Conservation (phyloP, 2,888 invertebrate genomes). For the Acanthosepion pharaonis region DNA sequence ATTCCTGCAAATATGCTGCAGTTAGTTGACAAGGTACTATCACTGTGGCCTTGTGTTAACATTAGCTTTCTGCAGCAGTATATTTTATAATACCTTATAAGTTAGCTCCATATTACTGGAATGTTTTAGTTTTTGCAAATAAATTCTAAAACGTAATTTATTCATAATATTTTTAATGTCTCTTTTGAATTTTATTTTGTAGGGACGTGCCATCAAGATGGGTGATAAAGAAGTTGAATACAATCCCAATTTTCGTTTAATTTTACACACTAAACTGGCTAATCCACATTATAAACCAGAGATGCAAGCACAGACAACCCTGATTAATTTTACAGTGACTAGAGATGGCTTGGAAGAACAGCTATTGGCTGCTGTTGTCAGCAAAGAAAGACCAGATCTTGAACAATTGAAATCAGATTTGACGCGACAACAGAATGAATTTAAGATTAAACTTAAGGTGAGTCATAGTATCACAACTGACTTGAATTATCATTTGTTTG, state of each 20-base stretch:
- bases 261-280: conserved; percentile 94
- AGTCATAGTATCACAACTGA: background rate
- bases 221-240: conserved; percentile 98
- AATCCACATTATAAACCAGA: conserved; percentile 99
- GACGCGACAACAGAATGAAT: conserved; percentile 96
- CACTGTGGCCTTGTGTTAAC: no score
- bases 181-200: background rate
- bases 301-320: conserved; percentile 97
- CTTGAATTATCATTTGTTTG: no score
- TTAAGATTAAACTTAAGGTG: conserved; percentile 91
- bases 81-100: background rate
- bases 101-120: background rate
- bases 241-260: conserved; percentile 87
- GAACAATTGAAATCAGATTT: conserved; percentile 95
- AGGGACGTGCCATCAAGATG: conserved; percentile 93
- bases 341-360: conserved; percentile 96
- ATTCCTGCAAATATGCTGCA: no score
- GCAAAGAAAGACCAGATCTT: conserved; percentile 95
- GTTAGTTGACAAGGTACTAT: no score
- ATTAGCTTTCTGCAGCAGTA: no score
- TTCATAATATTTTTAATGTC: background rate
- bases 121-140: background rate
- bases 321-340: conserved; percentile 97
- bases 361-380: conserved; percentile 94
- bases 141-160: background rate